Conservation (phyloP, 2,888 invertebrate genomes). For the Bombyx huttoni region DNA sequence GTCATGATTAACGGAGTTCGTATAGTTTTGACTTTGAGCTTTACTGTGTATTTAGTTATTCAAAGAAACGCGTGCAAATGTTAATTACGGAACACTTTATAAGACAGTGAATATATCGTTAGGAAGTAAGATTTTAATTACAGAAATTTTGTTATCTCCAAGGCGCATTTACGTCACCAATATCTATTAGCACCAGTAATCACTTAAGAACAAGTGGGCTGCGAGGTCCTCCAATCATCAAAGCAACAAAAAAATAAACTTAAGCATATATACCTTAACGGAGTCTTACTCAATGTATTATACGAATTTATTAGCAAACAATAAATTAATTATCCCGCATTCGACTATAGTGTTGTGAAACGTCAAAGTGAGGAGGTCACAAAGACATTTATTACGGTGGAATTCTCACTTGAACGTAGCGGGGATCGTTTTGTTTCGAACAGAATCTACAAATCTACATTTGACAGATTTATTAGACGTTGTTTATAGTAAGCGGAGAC, state of each 20-base stretch:
- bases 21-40: neutral
- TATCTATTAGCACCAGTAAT: too few species aligned
- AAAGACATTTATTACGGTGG: neutral
- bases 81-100: neutral
- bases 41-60: neutral
- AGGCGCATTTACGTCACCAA: too few species aligned
- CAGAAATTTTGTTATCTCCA: neutral
- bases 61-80: neutral
- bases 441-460: constrained; percentile 4
- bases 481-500: constrained; percentile 9
- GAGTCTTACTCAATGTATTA: neutral
- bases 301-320: neutral
- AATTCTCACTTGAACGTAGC: constrained; percentile 10
- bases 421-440: constrained; percentile 12
- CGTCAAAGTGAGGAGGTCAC: neutral
- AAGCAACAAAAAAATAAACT: too few species aligned
- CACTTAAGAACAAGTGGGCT: too few species aligned
- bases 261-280: neutral
- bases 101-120: neutral
- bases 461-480: constrained; percentile 13
- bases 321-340: too few species aligned
- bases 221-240: too few species aligned
- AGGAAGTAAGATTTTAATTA: neutral
- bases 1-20: constrained; percentile 36
- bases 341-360: too few species aligned